Evolutionary conservation across 2,113 vertebrate species (phyloP).

Genomic region (Malurus elegans): DNA sequence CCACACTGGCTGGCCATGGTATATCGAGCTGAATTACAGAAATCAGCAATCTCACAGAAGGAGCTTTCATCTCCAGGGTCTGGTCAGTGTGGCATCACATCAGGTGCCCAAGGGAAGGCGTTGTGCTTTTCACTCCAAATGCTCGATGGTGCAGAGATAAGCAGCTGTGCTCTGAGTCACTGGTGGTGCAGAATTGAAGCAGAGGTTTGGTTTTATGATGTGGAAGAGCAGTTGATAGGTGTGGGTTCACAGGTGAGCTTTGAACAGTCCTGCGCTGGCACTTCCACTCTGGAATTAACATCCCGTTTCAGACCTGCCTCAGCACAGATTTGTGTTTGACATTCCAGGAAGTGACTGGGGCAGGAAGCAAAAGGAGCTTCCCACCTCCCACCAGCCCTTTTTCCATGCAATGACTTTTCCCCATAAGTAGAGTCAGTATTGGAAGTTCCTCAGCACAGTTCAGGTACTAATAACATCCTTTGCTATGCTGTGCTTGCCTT

Average conservation of each 20-base stretch:
- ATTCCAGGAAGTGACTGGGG: fast-evolving
- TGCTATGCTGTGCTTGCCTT: neutral
- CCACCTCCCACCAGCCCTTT: neutral
- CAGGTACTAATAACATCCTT: fast-evolving
- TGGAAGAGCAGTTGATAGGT: neutral
- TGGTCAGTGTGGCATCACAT: neutral
- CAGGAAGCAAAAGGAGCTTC: neutral
- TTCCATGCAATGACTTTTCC: neutral
- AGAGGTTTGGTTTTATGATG: neutral
- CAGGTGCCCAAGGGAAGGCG: neutral
- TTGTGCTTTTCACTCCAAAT: neutral
- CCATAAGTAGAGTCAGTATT: neutral
- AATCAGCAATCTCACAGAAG: neutral
- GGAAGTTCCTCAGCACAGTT: neutral
- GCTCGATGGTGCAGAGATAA: neutral
- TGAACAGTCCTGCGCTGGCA: neutral
- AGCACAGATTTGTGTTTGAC: neutral
- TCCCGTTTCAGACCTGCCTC: neutral
- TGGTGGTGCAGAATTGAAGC: neutral
- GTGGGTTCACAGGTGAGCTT: neutral
- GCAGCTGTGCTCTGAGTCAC: neutral
- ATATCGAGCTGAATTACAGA: neutral
- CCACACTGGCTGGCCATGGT: neutral
- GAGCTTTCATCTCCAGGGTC: neutral
- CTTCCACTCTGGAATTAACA: neutral